Evolutionary conservation across 2,888 invertebrate genomes (phyloP), one percentile per base, ranked within the genome.

Genomic region (Hypomecis punctinalis): DNA sequence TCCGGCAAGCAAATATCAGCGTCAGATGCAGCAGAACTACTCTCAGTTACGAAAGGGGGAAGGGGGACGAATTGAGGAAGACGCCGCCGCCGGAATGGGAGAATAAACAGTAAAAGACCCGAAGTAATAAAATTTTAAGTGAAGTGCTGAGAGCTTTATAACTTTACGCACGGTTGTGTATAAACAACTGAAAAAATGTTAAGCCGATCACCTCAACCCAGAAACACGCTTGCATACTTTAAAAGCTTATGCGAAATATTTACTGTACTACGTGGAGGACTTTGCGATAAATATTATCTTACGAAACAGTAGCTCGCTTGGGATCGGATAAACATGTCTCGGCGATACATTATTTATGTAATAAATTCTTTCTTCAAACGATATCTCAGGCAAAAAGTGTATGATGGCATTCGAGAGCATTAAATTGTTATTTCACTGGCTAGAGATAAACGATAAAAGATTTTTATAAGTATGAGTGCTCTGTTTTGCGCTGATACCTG

Each of bases 1-100:
- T 59, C 37, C 61, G 49, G 58, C 49, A 69, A 66, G 61, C 75
- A 78, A 79, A 82, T 80, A 80, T 78, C 72, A 65, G 74, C 75
- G 77, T 69, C 79, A 78, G 76, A 77, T 79, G 78, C 77, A 80
- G 68, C 62, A 61, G 67, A 73, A 74, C 70, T 69, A 73, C 71
- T 67, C 73, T 75, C 71, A 72, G 75, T 75, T 77, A 73, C 76
- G 75, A 74, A 63, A 68, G 63, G 69, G 73, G 68, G 68, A 72
- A 72, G 49, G 57, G 58, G 39, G 40, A 48, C 53, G 49, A 45
- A 66, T 66, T 58, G 54, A 52, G 55, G 40, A 68, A 69, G 74
- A 73, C 61, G 51, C 51, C 59, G 43, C 60, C 63, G 52, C 53
- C 57, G 47, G 64, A 59, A 58, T 59, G 69, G 58, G 46, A 58